Conservation (phyloP, 2,888 invertebrate genomes). For the Hylaea fasciaria region DNA sequence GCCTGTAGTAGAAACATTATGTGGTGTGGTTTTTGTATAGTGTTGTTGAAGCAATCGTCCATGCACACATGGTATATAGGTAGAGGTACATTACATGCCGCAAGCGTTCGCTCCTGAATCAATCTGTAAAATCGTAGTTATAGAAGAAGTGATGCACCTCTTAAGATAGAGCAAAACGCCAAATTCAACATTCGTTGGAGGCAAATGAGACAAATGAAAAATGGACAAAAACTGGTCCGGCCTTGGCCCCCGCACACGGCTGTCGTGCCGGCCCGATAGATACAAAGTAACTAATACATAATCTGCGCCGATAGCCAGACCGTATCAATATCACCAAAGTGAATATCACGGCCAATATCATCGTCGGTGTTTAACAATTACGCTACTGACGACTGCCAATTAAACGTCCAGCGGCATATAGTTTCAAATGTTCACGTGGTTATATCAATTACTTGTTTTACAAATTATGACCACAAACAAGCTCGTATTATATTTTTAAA, state of each 20-base stretch:
- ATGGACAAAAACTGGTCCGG: conserved; percentile 27
- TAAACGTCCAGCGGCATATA: not conserved
- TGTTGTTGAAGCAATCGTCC: too few relatives aligned
- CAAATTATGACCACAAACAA: too few relatives aligned
- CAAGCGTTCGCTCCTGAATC: too few relatives aligned
- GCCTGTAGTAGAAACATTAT: too few relatives aligned
- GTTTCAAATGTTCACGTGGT: conserved; percentile 10
- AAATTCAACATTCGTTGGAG: not conserved
- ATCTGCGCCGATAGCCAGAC: conserved; percentile 39
- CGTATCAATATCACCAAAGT: conserved; percentile 43
- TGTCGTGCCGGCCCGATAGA: conserved; percentile 25
- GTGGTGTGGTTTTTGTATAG: too few relatives aligned
- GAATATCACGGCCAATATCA: conserved; percentile 38
- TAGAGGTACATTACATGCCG: too few relatives aligned
- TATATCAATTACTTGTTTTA: not conserved
- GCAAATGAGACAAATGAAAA: conserved; percentile 28
- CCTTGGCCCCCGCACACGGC: conserved; percentile 40
- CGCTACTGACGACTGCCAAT: not conserved
- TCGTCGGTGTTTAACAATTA: conserved; percentile 3
- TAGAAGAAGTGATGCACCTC: too few relatives aligned
- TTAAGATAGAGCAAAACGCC: too few relatives aligned
- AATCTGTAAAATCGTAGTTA: too few relatives aligned
- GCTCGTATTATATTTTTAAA: too few relatives aligned
- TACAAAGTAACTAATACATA: not conserved
- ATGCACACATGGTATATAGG: too few relatives aligned